Conservation (phyloP, 2,888 invertebrate species). For the Furcula furcula region DNA sequence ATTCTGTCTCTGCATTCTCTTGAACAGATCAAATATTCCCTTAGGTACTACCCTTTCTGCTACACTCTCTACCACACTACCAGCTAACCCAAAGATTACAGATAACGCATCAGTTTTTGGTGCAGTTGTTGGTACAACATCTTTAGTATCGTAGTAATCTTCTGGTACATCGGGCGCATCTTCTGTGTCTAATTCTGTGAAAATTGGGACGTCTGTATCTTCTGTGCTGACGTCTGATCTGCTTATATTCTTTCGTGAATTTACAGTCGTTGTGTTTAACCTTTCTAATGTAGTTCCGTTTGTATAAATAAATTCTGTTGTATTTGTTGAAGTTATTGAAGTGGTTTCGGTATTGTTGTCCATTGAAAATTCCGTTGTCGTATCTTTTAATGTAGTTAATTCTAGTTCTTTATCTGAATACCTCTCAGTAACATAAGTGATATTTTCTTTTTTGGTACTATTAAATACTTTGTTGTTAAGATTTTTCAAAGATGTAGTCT, state of each 20-base stretch:
- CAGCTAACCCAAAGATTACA: slow-evolving; percentile 70
- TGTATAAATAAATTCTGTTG: neutral
- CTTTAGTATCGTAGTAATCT: slow-evolving; percentile 73
- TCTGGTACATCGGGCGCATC: slow-evolving; percentile 59
- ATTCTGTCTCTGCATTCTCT: slow-evolving; percentile 71
- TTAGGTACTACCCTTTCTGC: slow-evolving; percentile 74
- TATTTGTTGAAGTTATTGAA: slow-evolving; percentile 11
- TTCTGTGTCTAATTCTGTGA: slow-evolving; percentile 62
- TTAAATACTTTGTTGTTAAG: no score
- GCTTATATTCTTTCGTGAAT: slow-evolving; percentile 18
- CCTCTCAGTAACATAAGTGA: slow-evolving; percentile 11
- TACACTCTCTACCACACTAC: slow-evolving; percentile 70
- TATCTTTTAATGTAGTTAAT: slow-evolving; percentile 9
- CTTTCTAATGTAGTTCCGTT: neutral
- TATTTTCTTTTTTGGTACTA: neutral
- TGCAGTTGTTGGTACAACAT: slow-evolving; percentile 63
- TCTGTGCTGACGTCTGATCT: slow-evolving; percentile 31
- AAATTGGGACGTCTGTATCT: slow-evolving; percentile 52
- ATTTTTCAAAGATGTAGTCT: no score
- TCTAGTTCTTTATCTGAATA: slow-evolving; percentile 15
- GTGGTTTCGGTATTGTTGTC: slow-evolving; percentile 9
- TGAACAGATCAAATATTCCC: slow-evolving; percentile 65
- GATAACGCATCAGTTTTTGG: slow-evolving; percentile 70
- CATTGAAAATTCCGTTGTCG: slow-evolving; percentile 14
- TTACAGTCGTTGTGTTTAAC: neutral